Base-by-base conservation (phyloP, 1,140 invertebrate genomes). In the Homalodisca vitripennis region DNA sequence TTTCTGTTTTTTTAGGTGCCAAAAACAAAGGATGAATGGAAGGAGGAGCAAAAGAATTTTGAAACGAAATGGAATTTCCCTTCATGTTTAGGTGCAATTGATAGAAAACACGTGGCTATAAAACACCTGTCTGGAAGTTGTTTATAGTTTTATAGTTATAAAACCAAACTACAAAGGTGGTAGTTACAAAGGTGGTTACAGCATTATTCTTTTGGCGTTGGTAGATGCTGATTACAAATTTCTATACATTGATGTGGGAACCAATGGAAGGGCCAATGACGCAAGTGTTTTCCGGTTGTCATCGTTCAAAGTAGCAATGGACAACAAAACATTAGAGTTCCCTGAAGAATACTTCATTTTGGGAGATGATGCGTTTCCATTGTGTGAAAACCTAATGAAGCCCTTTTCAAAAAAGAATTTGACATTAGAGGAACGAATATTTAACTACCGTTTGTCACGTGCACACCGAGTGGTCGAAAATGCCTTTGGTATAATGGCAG, bases 151-250 rank as follows among this genome's bases (percentile, higher is more conserved):
- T 79, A 72, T 48, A 82, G 81, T n/a, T n/a, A n/a, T n/a, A n/a
- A n/a, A n/a, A n/a, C n/a, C n/a, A n/a, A 85, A 74, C 13, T 71
- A 77, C 12, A 85, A 77, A 78, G 81, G 75, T 48, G 84, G 84
- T n/a, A n/a, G n/a, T 67, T 80, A 81, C 64, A 83, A 83, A 73
- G 69, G 72, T 0, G 75, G 67, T 68, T 80, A 76, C 63, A 79
- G 78, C 51, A 74, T 82, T 17, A 77, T 82, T 31, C 68, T 84
- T 34, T 70, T 82, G 48, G 81, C 78, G 24, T 57, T 81, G 41
- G 78, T 78, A 14, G 79, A 82, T 72, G 76, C 75, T 62, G 67
- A 81, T 51, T 82, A 79, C 68, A 73, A 75, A 64, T 83, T 83
- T 75, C 66, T 77, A 13, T 75, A 76, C 65, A 74, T 80, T 48